phyloP scores from a whole-genome alignment of 2,797 vertebrate species.

The Sebastes minor region DNA sequence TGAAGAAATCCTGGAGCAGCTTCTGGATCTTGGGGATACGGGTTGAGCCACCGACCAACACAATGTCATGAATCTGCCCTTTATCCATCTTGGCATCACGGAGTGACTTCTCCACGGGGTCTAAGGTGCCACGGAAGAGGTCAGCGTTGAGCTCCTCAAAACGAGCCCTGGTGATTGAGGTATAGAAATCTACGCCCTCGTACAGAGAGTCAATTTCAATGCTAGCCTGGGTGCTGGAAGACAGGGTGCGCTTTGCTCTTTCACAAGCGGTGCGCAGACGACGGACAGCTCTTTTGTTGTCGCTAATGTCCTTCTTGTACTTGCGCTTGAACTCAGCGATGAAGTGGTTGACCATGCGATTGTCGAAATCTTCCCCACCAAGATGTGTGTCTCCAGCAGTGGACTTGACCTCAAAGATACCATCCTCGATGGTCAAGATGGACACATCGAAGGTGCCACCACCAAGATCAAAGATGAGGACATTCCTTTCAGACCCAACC shows the following conservation, averaged over 20 bases:
- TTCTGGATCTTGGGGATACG: conserved; percentile 91
- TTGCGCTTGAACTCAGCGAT: conserved; percentile 91
- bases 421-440: conserved; percentile 90
- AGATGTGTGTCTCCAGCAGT: conserved; percentile 90
- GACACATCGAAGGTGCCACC: conserved; percentile 92
- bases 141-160: conserved; percentile 91
- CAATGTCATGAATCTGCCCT: conserved; percentile 87
- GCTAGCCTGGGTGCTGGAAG: conserved; percentile 87
- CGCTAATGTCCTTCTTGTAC: conserved; percentile 89
- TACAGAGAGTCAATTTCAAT: conserved; percentile 89
- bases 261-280: conserved; percentile 87
- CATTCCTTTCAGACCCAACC: conserved; percentile 86
- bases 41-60: conserved; percentile 89
- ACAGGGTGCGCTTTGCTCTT: conserved; percentile 85
- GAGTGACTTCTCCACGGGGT: conserved; percentile 90
- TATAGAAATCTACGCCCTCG: conserved; percentile 91
- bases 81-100: conserved; percentile 90
- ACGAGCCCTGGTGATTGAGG: conserved; percentile 90
- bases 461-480: conserved; percentile 91
- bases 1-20: conserved; percentile 89
- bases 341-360: conserved; percentile 89
- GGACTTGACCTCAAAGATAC: conserved; percentile 91
- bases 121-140: conserved; percentile 89
- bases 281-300: conserved; percentile 89
- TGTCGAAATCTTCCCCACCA: conserved; percentile 90